Conservation (phyloP, 2,113 vertebrate species). For the Cebus imitator region DNA sequence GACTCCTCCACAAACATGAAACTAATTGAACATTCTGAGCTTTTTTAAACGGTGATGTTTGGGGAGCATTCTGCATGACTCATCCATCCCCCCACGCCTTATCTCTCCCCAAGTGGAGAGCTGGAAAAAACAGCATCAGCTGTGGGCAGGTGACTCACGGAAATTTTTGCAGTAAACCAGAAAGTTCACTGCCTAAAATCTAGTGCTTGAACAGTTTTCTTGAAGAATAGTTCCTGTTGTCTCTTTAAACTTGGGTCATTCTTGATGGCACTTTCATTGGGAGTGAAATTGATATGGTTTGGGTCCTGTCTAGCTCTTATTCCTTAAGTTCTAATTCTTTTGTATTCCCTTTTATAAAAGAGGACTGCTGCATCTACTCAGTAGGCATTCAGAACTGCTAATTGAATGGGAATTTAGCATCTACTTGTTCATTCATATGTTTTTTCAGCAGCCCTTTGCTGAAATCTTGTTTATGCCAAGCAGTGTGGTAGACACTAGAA, state of each 20-base stretch:
- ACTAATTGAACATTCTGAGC: background rate
- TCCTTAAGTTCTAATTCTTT: background rate
- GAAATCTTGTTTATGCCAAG: background rate
- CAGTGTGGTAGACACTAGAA: too few species aligned
- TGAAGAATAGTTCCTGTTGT: background rate
- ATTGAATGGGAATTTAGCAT: background rate
- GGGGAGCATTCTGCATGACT: background rate
- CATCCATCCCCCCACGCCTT: background rate
- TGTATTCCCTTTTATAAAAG: background rate
- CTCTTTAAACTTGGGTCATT: background rate
- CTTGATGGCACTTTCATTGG: background rate
- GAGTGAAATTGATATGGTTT: background rate
- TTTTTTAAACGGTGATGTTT: background rate
- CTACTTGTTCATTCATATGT: background rate
- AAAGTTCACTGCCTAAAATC: background rate
- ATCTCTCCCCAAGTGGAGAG: background rate
- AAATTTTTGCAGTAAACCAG: background rate
- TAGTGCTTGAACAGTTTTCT: background rate
- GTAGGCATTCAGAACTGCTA: background rate
- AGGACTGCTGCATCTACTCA: background rate
- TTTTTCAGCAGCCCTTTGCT: background rate
- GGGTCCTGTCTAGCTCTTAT: background rate
- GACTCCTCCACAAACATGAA: background rate
- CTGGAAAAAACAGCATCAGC: background rate
- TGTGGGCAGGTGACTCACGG: conserved; percentile 37